Evolutionary conservation across 2,113 vertebrate species (phyloP), one percentile per base, ranked within the genome.

Genomic region (Nyctereutes procyonoides): DNA sequence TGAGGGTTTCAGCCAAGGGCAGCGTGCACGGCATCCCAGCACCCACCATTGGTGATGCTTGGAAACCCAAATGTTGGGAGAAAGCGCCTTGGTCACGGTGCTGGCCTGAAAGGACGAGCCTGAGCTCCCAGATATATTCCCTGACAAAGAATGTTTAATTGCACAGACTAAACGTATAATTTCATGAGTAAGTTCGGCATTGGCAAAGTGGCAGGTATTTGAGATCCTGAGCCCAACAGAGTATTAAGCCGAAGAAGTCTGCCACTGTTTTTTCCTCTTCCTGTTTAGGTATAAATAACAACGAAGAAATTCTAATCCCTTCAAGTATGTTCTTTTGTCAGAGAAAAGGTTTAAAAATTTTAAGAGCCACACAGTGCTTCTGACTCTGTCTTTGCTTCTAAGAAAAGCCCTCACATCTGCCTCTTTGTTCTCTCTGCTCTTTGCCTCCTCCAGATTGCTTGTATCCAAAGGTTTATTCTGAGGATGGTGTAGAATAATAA

Each of bases 401-500:
- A 43, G 51, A 77, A 60, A 89, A 55, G 19, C 22, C 4, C 1
- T 19, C 30, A 32, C 26, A 65, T 51, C 89, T 58, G 86, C 43
- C 20, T n/a, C 8, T 16, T 53, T 80, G 43, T 38, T 91, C n/a
- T 15, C 38, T 48, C 43, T 20, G 19, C n/a, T 26, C 35, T 53
- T 69, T 0, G 2, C 76, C 65, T 69, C 84, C 85, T 94, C 88
- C 79, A 20, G 26, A 35, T 30, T 0, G 2, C 17, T 48, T 15
- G 8, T 48, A 13, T 71, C 38, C 13, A 56, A 77, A 82, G 84
- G 19, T 91, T 96, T 88, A 63, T 96, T 86, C 95, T 84, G 56
- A 92, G 87, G 15, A 43, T 69, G 53, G 79, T 17, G 73, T 85
- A 26, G 93, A 92, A 96, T 88, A 88, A 77, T 85, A 80, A 88